Percentiles rank a stretch among this genome's conserved stretches.
Evolutionary conservation across 2,888 invertebrate species (phyloP).

Genomic region (Hirtodrosophila cameraria): DNA sequence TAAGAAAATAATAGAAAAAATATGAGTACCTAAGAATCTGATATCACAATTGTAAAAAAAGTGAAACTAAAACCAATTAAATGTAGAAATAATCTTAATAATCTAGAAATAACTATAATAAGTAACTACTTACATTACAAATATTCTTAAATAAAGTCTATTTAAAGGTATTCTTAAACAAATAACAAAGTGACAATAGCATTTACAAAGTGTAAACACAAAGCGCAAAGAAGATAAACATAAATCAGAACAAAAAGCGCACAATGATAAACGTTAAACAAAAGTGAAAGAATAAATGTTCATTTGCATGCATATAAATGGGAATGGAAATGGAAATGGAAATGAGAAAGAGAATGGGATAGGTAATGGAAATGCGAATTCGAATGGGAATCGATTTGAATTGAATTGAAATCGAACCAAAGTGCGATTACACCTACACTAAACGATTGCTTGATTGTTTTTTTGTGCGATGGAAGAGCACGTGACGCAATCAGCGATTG

Average conservation of each 20-base stretch:
- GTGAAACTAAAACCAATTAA: too few relatives aligned
- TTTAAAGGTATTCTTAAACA: neutral
- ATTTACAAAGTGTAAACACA: constrained; percentile 12
- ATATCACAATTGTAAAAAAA: too few relatives aligned
- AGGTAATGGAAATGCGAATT: constrained; percentile 25
- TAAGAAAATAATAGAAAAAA: too few relatives aligned
- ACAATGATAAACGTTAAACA: constrained; percentile 3
- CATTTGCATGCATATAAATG: neutral
- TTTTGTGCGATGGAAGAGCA: constrained; percentile 20
- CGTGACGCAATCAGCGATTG: constrained; percentile 56
- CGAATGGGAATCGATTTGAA: constrained; percentile 4
- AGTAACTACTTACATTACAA: too few relatives aligned
- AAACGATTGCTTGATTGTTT: constrained; percentile 35
- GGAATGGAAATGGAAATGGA: neutral
- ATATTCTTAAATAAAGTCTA: neutral
- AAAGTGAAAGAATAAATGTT: constrained; percentile 1
- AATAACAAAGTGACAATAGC: neutral
- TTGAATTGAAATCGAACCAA: constrained; percentile 20
- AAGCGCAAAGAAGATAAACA: constrained; percentile 4
- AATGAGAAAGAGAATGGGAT: constrained; percentile 16
- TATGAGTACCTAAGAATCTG: too few relatives aligned
- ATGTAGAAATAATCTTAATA: too few relatives aligned
- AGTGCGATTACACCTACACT: constrained; percentile 39
- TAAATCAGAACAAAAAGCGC: constrained; percentile 17
- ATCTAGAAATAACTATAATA: too few relatives aligned